Evolutionary conservation across 2,113 vertebrate species (phyloP).

Genomic region (Camelus bactrianus): DNA sequence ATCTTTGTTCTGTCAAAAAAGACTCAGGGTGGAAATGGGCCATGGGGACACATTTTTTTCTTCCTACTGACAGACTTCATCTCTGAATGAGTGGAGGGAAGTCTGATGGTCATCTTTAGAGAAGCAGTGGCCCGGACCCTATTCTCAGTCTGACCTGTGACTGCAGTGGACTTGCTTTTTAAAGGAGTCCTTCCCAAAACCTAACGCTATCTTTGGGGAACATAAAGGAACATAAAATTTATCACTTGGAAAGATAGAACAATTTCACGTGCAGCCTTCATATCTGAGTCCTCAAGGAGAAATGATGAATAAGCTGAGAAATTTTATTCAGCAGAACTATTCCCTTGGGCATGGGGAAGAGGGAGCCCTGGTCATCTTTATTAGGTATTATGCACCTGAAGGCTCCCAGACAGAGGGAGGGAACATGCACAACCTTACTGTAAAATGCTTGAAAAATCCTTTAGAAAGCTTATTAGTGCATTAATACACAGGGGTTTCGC

Average conservation of each 20-base stretch:
- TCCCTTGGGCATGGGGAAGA: conserved; percentile 29
- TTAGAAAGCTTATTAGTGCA: conserved; percentile 62
- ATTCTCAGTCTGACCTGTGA: neutral
- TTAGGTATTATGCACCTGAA: conserved; percentile 64
- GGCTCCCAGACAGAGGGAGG: conserved; percentile 57
- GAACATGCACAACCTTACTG: neutral
- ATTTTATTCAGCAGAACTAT: conserved; percentile 68
- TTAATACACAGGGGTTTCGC: conserved; percentile 34
- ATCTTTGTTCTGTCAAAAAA: conserved; percentile 49
- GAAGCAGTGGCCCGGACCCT: neutral
- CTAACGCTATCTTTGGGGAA: neutral
- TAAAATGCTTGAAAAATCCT: conserved; percentile 36
- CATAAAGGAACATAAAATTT: neutral
- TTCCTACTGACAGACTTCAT: conserved; percentile 66
- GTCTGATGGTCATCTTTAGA: neutral
- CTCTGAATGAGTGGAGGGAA: conserved; percentile 45
- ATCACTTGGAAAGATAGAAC: conserved; percentile 37
- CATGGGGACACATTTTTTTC: conserved; percentile 43
- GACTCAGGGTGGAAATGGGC: conserved; percentile 62
- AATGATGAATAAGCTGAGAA: conserved; percentile 77
- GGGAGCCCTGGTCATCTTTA: conserved; percentile 42
- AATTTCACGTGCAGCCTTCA: conserved; percentile 58
- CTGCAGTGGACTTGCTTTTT: neutral
- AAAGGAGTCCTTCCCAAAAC: conserved; percentile 33
- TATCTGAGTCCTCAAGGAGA: conserved; percentile 71